Evolutionary conservation across 92 coral and sea anemone species (phyloP).

Genomic region (Desmophyllum pertusum): DNA sequence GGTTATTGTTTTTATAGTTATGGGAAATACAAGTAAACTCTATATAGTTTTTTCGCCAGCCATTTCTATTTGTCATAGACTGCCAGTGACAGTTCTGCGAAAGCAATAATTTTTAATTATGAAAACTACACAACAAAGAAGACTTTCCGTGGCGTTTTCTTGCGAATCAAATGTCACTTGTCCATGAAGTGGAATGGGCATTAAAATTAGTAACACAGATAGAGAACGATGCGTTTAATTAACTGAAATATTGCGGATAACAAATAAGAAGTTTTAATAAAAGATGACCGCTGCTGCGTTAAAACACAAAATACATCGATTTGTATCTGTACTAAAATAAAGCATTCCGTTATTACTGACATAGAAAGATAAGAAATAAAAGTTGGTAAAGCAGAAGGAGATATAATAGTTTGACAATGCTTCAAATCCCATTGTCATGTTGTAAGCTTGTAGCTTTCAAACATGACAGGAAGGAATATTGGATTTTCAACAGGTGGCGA

Average conservation of each 20-base stretch:
- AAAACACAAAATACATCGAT: neutral
- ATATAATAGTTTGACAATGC: neutral
- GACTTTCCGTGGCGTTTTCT: too few relatives aligned
- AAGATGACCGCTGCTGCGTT: neutral
- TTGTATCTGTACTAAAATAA: neutral
- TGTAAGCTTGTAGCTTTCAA: neutral
- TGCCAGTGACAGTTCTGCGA: too few relatives aligned
- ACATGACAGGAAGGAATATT: neutral
- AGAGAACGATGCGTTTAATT: neutral
- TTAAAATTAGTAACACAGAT: too few relatives aligned
- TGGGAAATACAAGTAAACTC: too few relatives aligned
- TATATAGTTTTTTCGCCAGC: too few relatives aligned
- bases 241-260: neutral
- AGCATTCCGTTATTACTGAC: neutral
- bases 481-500: conserved; percentile 1
- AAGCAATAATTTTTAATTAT: too few relatives aligned
- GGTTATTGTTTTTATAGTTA: too few relatives aligned
- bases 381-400: neutral
- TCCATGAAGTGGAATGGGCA: too few relatives aligned
- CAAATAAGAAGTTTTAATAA: neutral
- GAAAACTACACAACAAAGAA: too few relatives aligned
- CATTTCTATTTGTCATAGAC: too few relatives aligned
- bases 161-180: too few relatives aligned
- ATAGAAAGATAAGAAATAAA: neutral
- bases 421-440: neutral